Conservation (phyloP, 92 coral and sea anemone species). For the Pocillopora meandrina region DNA sequence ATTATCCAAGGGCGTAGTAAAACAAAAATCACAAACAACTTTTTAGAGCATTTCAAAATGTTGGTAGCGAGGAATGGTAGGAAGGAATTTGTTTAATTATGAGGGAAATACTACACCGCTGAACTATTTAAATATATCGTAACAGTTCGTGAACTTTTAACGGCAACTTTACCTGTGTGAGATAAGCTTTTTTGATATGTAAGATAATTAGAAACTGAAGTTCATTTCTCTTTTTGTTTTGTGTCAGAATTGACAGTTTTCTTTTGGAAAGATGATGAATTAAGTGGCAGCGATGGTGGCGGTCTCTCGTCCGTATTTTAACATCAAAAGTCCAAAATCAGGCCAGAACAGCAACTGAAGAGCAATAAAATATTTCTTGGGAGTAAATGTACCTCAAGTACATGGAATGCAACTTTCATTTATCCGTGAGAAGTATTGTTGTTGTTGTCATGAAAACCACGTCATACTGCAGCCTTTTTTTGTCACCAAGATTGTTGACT, state of each 20-base stretch:
- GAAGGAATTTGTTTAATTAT: neutral
- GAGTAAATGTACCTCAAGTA: slow-evolving; percentile 6
- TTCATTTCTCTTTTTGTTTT: slow-evolving; percentile 15
- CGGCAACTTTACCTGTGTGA: slow-evolving; percentile 27
- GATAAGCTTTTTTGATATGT: slow-evolving; percentile 35
- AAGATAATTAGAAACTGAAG: slow-evolving; percentile 6
- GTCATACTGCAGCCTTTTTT: slow-evolving; percentile 8
- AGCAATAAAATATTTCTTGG: neutral
- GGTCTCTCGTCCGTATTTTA: slow-evolving; percentile 12
- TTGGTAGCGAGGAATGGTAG: neutral
- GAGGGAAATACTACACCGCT: slow-evolving; percentile 24
- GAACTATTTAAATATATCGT: neutral
- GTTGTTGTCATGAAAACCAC: slow-evolving; percentile 6
- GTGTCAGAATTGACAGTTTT: slow-evolving; percentile 35
- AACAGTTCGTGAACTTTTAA: slow-evolving; percentile 1
- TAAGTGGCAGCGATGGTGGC: neutral
- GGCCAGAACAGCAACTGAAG: neutral
- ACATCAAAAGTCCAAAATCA: neutral
- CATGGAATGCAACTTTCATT: slow-evolving; percentile 8
- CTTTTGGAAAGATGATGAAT: slow-evolving; percentile 44
- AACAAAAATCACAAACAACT: neutral
- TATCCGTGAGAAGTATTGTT: slow-evolving; percentile 11
- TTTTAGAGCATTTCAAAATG: neutral
- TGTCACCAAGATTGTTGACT: neutral
- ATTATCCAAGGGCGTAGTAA: neutral